Base-by-base conservation (phyloP, 92 coral and sea anemone genomes). In the Metridium senile region DNA sequence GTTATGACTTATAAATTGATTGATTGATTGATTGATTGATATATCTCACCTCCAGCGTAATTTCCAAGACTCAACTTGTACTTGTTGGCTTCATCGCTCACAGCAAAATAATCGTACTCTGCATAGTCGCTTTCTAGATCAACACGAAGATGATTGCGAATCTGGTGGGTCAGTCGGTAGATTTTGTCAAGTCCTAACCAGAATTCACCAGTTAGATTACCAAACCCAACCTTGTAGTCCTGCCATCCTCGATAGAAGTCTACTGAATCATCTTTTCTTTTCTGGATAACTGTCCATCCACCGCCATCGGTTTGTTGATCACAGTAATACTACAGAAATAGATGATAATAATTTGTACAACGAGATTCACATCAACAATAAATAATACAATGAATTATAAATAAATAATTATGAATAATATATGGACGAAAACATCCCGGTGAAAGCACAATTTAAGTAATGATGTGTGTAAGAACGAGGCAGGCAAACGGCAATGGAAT, bases 251-350 rank as follows among this genome's bases (percentile, higher is more conserved):
- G 66, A 59, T 2, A 59, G 32, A 59, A 59, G 66, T 59, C 66
- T 26, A 22, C 31, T 23, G 66, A 59, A 9, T 30, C 66, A 59
- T 59, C 66, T 59, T 59, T 29, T 59, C 66, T 59, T 59, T 30
- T 59, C 32, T 59, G 66, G 66, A 59, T 22, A 7, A 26, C 66
- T 7, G 66, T 59, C 66, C 66, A 59, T 18, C 66, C 66, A 59
- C 66, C 66, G 32, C 66, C 66, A 18, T 59, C 32, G 32, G 66
- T 59, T 22, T 59, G 30, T 22, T 59, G 66, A 6, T 59, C 66
- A 26, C 66, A 76, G 81, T 22, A 76, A 13, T 62, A 58, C 81
- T 59, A 13, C 3, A 54, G 17, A 10, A 54, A 54, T 21, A 10
- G 17, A 54, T 17, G 17, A 17, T 17, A 45, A 7, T n/a, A n/a